These are phyloP conservation scores for Tupaia tana DNA, from an alignment of 2,113 vertebrate species.

Conservation along the genomic window DNA sequence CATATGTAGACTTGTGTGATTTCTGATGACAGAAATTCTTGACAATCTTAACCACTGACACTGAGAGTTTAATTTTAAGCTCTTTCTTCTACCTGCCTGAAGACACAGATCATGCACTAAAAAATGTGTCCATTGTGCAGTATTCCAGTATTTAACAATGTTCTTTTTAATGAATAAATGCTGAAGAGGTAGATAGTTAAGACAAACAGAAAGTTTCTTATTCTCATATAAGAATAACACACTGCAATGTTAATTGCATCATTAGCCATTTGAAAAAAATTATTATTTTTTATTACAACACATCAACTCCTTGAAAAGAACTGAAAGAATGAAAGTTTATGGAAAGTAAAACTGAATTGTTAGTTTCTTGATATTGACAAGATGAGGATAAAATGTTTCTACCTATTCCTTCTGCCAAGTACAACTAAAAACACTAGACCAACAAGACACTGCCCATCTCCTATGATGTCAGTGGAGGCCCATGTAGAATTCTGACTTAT, in stretches of 20 bases:
- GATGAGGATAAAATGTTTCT: background rate
- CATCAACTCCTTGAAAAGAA: background rate
- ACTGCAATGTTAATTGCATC: too few relatives aligned
- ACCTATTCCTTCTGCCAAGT: background rate
- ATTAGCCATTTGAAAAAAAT: background rate
- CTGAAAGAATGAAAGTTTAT: background rate
- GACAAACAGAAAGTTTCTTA: background rate
- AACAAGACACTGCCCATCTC: rapidly evolving
- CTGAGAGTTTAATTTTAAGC: background rate
- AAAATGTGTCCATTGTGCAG: background rate
- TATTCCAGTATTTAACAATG: rapidly evolving
- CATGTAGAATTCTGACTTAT: background rate
- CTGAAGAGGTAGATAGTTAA: background rate
- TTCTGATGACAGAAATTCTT: background rate
- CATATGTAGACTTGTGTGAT: background rate
- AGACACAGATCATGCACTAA: rapidly evolving
- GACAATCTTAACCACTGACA: background rate
- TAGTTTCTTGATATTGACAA: background rate
- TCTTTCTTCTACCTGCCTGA: background rate
- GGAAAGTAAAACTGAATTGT: background rate
- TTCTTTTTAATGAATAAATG: background rate
- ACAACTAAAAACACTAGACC: background rate
- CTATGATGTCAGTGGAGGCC: background rate
- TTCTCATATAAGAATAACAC: background rate
- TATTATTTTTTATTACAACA: background rate